These are phyloP conservation scores for Drusus annulatus DNA, from an alignment of 1,140 invertebrate species.

Conservation along the genomic window DNA sequence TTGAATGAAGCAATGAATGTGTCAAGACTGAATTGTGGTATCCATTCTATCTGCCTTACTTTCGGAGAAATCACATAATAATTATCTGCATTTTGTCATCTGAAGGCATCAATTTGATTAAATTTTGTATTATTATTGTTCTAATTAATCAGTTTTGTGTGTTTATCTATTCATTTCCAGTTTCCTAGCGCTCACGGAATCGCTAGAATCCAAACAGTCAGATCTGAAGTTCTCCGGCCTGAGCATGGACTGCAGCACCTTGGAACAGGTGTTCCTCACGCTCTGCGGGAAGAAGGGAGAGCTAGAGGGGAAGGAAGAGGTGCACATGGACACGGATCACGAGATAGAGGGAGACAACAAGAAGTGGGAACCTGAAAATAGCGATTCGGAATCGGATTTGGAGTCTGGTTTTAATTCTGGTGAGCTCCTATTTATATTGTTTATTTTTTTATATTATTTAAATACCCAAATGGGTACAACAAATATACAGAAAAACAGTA, in stretches of 20 bases:
- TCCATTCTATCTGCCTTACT: no score
- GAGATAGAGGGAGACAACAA: not conserved
- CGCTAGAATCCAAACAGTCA: slow-evolving; percentile 67
- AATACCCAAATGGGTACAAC: no score
- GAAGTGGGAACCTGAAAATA: slow-evolving; percentile 14
- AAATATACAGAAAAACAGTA: no score
- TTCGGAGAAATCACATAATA: no score
- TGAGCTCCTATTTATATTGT: not conserved
- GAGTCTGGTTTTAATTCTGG: slow-evolving; percentile 37
- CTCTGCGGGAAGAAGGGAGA: slow-evolving; percentile 63
- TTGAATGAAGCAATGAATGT: no score
- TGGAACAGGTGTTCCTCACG: slow-evolving; percentile 74
- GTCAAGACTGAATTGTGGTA: no score
- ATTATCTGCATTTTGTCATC: no score
- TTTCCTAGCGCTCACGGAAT: slow-evolving; percentile 62
- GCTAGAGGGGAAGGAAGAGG: not conserved
- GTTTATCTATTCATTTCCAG: no score
- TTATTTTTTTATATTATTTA: not conserved
- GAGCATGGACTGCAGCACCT: slow-evolving; percentile 72
- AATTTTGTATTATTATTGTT: no score
- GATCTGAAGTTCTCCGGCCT: slow-evolving; percentile 67
- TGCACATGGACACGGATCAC: not conserved
- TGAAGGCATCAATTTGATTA: no score
- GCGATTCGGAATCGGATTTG: not conserved
- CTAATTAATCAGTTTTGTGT: no score